Evolutionary conservation across 1,140 invertebrate species (phyloP).

Genomic region (Pseudomyrmex gracilis): DNA sequence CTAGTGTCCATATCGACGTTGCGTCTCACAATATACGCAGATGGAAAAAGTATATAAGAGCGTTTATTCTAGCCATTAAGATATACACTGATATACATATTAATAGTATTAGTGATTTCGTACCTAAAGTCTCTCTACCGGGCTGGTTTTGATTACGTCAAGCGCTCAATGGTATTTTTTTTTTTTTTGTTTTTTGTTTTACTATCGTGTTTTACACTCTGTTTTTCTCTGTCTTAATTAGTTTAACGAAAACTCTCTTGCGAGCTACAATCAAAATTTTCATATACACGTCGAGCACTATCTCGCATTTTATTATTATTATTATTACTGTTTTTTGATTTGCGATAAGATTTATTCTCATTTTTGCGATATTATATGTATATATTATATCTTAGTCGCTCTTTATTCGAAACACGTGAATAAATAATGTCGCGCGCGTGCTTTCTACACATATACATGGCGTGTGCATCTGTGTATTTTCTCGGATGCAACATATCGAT

Average conservation of each 20-base stretch:
- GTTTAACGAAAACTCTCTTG: conserved; percentile 54
- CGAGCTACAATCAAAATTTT: conserved; percentile 69
- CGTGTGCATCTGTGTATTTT: conserved; percentile 66
- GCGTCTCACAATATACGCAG: conserved; percentile 83
- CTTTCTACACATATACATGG: conserved; percentile 42
- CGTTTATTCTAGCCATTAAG: conserved; percentile 83
- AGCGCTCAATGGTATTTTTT: conserved; percentile 71
- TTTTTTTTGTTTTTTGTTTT: conserved; percentile 34
- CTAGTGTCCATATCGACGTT: conserved; percentile 83
- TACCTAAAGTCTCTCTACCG: conserved; percentile 85
- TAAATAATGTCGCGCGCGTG: conserved; percentile 38
- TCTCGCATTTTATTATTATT: conserved; percentile 65
- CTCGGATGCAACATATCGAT: conserved; percentile 75
- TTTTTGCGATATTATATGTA: conserved; percentile 48
- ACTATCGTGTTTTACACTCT: conserved; percentile 32
- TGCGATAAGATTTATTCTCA: no score
- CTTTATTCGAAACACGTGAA: conserved; percentile 48
- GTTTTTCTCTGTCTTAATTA: conserved; percentile 42
- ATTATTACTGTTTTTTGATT: conserved; percentile 22
- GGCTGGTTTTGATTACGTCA: conserved; percentile 85
- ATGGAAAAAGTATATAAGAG: conserved; percentile 83
- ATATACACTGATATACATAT: conserved; percentile 84
- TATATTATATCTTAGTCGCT: conserved; percentile 39
- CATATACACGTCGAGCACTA: conserved; percentile 57
- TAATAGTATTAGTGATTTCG: conserved; percentile 85